Base-by-base conservation (phyloP, 2,797 vertebrate genomes). In the Pipistrellus nathusii region DNA sequence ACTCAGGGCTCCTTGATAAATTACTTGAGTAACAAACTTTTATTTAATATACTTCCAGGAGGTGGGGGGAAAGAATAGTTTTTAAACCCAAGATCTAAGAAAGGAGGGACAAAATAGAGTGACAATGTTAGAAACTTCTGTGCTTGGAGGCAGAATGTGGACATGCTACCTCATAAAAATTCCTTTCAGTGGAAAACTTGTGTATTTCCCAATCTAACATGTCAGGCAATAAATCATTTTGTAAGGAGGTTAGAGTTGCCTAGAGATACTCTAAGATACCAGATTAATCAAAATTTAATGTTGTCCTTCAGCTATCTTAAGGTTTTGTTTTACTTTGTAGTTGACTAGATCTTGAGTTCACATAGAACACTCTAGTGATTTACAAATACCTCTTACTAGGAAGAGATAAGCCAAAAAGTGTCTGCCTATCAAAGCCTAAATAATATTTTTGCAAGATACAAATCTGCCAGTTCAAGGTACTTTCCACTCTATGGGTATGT, bases 221-320 rank as follows among this genome's bases (percentile, higher is more conserved):
- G 73, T 75, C 84, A 85, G 41, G 87, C 75, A 83, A 83, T 90
- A 95, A 95, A 94, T 93, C 69, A 90, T 92, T 90, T 88, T 78
- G 11, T 94, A 89, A 91, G 69, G 64, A 71, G 38, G 77, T 76
- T 91, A 91, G 55, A 27, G 32, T 88, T 18, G 32, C 90, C 85
- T 76, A 41, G 55, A 95, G 82, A 91, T 23, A 69, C 57, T 83
- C 77, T 53, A 38, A 93, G 72, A 93, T 75, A 95, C 13, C 9
- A 20, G 77, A 93, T 95, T 95, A 94, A 46, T 95, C 84, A 94
- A 95, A 96, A 93, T 94, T 94, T 94, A 95, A 95, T 94, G 94
- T 94, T 85, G 57, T 94, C 64, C 53, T 38, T 93, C 51, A 90
- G 69, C 64, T 85, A 71, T 53, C 84, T 51, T 35, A 27, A 84